A percentile compares a stretch with the other conserved stretches of the same genome.
phyloP scores from a whole-genome alignment of 2,113 vertebrate genomes.

The Hypanus sabinus region DNA sequence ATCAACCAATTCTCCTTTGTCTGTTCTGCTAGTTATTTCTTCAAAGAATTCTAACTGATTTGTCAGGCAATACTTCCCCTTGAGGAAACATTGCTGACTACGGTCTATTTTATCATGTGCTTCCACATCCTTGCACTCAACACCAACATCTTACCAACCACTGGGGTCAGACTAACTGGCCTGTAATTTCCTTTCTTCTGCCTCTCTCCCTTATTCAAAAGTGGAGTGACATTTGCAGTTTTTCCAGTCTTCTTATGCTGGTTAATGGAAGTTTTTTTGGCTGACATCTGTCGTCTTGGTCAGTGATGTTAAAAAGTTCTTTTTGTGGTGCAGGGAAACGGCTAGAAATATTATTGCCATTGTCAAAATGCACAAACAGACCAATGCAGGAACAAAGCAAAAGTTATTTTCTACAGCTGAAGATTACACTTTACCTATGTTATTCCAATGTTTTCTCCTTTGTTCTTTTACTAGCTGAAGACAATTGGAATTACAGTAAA shows the following conservation, averaged over 20 bases:
- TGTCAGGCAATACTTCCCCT: too few species aligned
- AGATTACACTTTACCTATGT: background rate
- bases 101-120: too few species aligned
- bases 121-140: too few species aligned
- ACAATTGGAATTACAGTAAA: background rate
- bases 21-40: too few species aligned
- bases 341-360: slow-evolving; percentile 22
- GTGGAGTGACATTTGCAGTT: too few species aligned
- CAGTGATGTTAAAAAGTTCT: slow-evolving; percentile 13
- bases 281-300: slow-evolving; percentile 25
- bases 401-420: slow-evolving; percentile 15
- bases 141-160: too few species aligned
- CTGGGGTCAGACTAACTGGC: too few species aligned
- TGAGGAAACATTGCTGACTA: too few species aligned
- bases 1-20: too few species aligned
- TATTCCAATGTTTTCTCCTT: background rate
- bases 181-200: too few species aligned
- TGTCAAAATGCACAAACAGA: background rate
- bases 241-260: background rate
- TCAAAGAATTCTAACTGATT: too few species aligned
- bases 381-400: slow-evolving; percentile 17
- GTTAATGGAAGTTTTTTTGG: background rate
- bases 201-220: too few species aligned
- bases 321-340: slow-evolving; percentile 14
- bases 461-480: slow-evolving; percentile 19